Evolutionary conservation across 2,888 invertebrate genomes (phyloP).

Genomic region (Ethmia dodecea): DNA sequence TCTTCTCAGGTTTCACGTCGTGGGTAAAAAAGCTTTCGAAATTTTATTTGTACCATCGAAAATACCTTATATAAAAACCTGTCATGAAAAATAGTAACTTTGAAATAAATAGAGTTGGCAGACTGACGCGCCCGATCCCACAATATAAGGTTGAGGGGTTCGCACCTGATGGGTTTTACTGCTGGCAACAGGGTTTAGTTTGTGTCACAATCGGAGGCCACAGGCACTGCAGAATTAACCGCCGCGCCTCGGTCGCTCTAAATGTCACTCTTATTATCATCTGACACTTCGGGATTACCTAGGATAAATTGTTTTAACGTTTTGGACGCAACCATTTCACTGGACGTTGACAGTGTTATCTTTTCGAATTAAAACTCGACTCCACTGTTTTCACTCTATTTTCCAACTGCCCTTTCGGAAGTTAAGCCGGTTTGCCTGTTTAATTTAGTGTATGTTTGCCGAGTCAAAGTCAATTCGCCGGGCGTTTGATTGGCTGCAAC

Average conservation of each 20-base stretch:
- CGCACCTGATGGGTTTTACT: slow-evolving; percentile 68
- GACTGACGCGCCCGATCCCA: slow-evolving; percentile 16
- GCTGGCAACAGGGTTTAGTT: slow-evolving; percentile 68
- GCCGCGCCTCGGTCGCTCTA: slow-evolving; percentile 52
- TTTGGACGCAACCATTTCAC: slow-evolving; percentile 56
- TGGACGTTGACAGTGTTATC: slow-evolving; percentile 57
- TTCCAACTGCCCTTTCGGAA: slow-evolving; percentile 21
- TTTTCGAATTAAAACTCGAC: slow-evolving; percentile 54
- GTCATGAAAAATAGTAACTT: background rate
- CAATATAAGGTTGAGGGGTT: slow-evolving; percentile 47
- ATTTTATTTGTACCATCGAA: no score
- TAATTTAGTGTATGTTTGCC: slow-evolving; percentile 38
- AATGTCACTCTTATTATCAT: slow-evolving; percentile 77
- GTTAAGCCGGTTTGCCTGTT: slow-evolving; percentile 39
- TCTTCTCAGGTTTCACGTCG: no score
- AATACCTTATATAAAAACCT: no score
- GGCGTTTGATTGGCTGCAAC: slow-evolving; percentile 68
- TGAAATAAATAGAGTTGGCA: slow-evolving; percentile 4
- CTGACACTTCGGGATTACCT: slow-evolving; percentile 72
- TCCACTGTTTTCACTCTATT: slow-evolving; percentile 14
- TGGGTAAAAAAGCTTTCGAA: no score
- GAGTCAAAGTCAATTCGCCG: slow-evolving; percentile 47
- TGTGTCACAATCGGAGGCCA: slow-evolving; percentile 66
- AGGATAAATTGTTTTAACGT: slow-evolving; percentile 75
- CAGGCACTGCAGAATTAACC: slow-evolving; percentile 70